phyloP scores from a whole-genome alignment of 2,113 vertebrate genomes.

The Columbina picui region DNA sequence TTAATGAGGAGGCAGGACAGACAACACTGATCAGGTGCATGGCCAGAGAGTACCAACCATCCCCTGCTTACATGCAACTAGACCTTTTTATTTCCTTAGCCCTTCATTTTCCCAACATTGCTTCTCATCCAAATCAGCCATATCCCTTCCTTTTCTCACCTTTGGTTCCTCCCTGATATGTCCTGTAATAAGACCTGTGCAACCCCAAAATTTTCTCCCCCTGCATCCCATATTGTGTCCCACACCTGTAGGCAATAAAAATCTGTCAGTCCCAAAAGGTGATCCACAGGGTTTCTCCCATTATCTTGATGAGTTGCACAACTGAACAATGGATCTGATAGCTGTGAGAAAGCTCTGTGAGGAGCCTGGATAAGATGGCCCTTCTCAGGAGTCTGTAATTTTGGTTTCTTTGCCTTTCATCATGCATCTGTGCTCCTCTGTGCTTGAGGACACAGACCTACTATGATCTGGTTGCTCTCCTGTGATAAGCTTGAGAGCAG shows the following conservation, averaged over 20 bases:
- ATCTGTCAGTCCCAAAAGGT: not conserved
- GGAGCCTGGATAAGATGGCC: not conserved
- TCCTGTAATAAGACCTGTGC: not conserved
- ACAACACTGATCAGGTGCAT: not conserved
- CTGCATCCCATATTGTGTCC: not conserved
- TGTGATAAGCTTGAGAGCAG: not conserved
- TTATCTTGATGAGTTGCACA: not conserved
- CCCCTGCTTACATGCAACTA: fast-evolving
- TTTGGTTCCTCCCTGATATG: not conserved
- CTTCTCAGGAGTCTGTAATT: not conserved
- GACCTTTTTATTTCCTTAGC: not conserved
- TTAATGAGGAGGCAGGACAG: not conserved
- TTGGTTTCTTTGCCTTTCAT: not conserved
- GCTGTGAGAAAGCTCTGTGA: not conserved
- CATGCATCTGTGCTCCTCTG: not conserved
- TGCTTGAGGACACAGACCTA: not conserved
- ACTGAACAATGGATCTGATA: not conserved
- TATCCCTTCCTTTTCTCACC: not conserved
- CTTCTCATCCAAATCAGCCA: not conserved
- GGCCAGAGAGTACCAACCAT: not conserved
- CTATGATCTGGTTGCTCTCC: not conserved
- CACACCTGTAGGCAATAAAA: not conserved
- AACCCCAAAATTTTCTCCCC: not conserved
- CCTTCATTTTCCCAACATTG: not conserved
- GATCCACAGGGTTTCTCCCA: not conserved